Evolutionary conservation across 1,140 invertebrate species (phyloP), one percentile per base, ranked within the genome.

Genomic region (Hycleus phaleratus): DNA sequence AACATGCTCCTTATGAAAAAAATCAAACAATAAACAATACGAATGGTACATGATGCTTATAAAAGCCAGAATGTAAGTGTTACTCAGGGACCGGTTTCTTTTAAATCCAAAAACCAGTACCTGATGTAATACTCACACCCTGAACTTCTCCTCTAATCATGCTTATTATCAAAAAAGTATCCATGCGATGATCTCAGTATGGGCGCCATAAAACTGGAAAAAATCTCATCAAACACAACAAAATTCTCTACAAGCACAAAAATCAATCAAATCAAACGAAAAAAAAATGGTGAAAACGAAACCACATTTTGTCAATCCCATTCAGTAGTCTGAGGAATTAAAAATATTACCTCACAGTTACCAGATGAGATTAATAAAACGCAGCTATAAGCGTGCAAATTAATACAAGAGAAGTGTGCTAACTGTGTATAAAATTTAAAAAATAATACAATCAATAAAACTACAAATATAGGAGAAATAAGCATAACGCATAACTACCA

Each of bases 91-190:
- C 87, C 85, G 87, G 84, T 81, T 70, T 68, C 9, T 73, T 70
- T 71, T 65, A 72, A 71, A 68, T 69, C 18, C 18, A 18, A 64
- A 63, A 76, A 87, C 91, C 91, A 94, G 91, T 94, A 95, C 91
- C 91, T 95, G 90, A 93, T 93, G 89, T 92, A 95, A 95, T 95
- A 95, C 91, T 95, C 92, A 90, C 79, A 83, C 78, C 77, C 80
- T 79, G 77, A 78, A 78, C 74, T 63, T 57, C 58, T 40, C 18
- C 18, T 32, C 32, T 32, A 32, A 32, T 32, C 43, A 56, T 49
- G 58, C 60, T 57, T 56, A 60, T 60, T 65, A 68, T 70, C 67
- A 64, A 53, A 60, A 18, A 18, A 18, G 18, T 18, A 43, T 58
- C 55, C 63, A 69, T 66, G 63, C 68, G 18, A 59, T 11, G 42